A percentile compares a stretch with the other conserved stretches of the same genome.
These are phyloP conservation scores for Triops longicaudatus DNA, from an alignment of 1,140 invertebrate genomes.

Conservation along the genomic window DNA sequence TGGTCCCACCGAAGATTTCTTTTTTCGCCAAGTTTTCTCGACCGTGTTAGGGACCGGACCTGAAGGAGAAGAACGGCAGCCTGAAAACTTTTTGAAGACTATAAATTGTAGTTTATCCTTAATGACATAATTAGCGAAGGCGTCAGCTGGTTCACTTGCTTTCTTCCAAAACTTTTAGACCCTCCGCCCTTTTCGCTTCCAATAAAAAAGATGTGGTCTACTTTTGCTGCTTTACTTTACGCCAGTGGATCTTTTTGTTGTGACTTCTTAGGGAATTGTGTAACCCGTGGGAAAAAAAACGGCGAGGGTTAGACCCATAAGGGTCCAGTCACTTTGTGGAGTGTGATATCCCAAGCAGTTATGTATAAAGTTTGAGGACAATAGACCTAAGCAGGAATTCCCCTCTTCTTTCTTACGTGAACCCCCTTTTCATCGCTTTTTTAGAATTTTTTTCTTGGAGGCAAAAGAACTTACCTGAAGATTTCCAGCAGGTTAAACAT, in stretches of 20 bases:
- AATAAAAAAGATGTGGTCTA: background rate
- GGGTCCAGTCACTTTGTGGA: background rate
- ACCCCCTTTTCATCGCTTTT: background rate
- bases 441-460: background rate
- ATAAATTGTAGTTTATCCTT: slow-evolving; percentile 9
- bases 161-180: background rate
- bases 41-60: background rate
- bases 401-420: background rate
- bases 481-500: background rate
- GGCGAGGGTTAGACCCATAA: background rate
- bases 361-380: background rate
- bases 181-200: background rate
- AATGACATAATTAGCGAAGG: slow-evolving; percentile 8
- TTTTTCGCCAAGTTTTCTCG: background rate
- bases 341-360: background rate
- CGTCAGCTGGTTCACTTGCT: slow-evolving; percentile 6
- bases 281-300: background rate
- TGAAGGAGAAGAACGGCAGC: background rate
- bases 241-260: background rate
- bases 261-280: background rate
- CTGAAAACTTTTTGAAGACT: background rate
- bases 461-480: background rate
- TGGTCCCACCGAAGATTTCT: background rate
- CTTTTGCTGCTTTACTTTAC: background rate
- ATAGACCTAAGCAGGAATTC: background rate